phyloP scores from a whole-genome alignment of 2,888 invertebrate genomes.

The Hirtodrosophila duncani region DNA sequence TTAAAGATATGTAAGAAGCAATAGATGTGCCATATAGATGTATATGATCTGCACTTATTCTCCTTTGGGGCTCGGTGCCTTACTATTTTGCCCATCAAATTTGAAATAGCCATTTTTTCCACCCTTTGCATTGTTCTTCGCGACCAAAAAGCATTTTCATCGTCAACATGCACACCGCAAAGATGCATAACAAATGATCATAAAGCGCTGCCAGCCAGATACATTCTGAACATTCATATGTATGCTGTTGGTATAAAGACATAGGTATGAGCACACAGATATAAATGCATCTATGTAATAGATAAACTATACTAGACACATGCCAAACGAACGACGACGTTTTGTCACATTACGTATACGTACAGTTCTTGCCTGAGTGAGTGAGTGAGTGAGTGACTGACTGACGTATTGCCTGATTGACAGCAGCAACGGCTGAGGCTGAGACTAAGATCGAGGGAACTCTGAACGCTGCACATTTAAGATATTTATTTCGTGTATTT shows the following conservation, averaged over 20 bases:
- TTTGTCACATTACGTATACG: conserved; percentile 71
- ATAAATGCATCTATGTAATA: conserved; percentile 31
- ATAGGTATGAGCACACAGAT: background rate
- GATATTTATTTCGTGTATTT: conserved; percentile 67
- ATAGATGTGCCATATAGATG: too few species aligned
- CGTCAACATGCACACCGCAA: conserved; percentile 43
- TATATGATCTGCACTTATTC: too few species aligned
- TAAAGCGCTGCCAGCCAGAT: conserved; percentile 44
- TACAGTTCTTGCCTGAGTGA: conserved; percentile 14
- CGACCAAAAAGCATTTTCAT: conserved; percentile 20
- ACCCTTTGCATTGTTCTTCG: conserved; percentile 20
- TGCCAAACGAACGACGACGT: conserved; percentile 43
- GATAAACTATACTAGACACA: conserved; percentile 48
- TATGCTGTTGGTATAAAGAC: conserved; percentile 1
- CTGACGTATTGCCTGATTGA: conserved; percentile 71
- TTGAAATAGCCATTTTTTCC: conserved; percentile 27
- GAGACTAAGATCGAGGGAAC: conserved; percentile 4
- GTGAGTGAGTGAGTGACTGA: conserved; percentile 49
- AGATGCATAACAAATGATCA: conserved; percentile 67
- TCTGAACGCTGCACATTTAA: conserved; percentile 47
- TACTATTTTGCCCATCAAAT: too few species aligned
- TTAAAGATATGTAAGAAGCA: conserved; percentile 6
- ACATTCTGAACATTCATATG: conserved; percentile 17
- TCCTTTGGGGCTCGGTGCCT: too few species aligned
- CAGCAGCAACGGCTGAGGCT: conserved; percentile 46